These are phyloP conservation scores for Leuciscus idus DNA, from an alignment of 2,113 vertebrate genomes.

Conservation along the genomic window DNA sequence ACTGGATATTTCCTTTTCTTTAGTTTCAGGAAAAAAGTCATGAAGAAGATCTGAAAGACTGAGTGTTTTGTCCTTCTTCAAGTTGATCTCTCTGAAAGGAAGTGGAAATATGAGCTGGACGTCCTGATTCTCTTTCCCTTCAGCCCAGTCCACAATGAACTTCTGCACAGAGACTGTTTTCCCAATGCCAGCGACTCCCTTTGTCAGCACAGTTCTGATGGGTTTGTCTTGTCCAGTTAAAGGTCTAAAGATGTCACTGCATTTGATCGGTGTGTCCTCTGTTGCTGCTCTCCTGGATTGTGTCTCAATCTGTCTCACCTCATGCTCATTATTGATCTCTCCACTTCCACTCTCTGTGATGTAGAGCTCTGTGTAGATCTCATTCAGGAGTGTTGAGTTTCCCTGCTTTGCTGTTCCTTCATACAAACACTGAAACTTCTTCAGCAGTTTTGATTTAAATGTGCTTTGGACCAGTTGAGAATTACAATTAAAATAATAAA, in stretches of 20 bases:
- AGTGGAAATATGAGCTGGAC: neutral
- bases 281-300: neutral
- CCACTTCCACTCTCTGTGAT: slow-evolving; percentile 33
- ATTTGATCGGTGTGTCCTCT: neutral
- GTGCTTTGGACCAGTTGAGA: neutral
- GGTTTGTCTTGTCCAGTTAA: neutral
- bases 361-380: slow-evolving; percentile 52
- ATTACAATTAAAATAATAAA: no score
- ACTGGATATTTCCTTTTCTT: neutral
- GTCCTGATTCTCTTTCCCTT: neutral
- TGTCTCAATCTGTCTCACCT: slow-evolving; percentile 14
- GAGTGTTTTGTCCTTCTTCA: neutral
- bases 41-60: neutral
- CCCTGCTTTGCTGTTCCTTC: neutral
- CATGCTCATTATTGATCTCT: slow-evolving; percentile 20
- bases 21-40: neutral
- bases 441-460: neutral
- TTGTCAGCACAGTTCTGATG: slow-evolving; percentile 9
- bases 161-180: slow-evolving; percentile 16
- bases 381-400: slow-evolving; percentile 31
- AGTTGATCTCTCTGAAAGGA: slow-evolving; percentile 6
- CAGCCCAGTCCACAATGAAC: slow-evolving; percentile 2
- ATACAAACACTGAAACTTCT: neutral
- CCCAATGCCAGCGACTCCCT: slow-evolving; percentile 7
- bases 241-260: neutral